Percentiles rank a stretch among this genome's conserved stretches.
These are phyloP conservation scores for Amphimedon queenslandica DNA, from an alignment of 37 sponge, comb jelly and placozoan species.

Conservation along the genomic window DNA sequence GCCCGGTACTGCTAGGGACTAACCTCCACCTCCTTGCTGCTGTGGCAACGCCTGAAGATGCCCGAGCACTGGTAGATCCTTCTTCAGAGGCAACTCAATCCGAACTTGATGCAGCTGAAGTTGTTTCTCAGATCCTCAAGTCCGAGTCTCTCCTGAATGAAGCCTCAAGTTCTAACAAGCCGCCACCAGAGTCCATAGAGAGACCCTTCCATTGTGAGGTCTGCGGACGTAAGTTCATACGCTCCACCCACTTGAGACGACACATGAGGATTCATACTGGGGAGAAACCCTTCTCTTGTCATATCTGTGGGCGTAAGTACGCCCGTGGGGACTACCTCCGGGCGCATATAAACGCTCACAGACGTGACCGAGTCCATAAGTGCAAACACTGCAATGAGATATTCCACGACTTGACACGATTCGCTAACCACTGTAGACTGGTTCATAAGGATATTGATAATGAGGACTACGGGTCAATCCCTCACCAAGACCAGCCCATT, in stretches of 20 bases:
- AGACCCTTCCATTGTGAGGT: constrained; percentile 57
- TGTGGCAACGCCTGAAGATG: constrained; percentile 65
- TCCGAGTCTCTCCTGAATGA: not conserved
- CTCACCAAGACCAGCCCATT: constrained; percentile 3
- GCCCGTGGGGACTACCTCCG: constrained; percentile 71
- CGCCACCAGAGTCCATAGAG: constrained; percentile 16
- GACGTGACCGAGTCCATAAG: constrained; percentile 53
- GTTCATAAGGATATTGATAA: constrained; percentile 43
- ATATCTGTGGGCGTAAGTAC: constrained; percentile 68
- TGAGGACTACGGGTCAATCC: constrained; percentile 38
- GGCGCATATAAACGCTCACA: constrained; percentile 70
- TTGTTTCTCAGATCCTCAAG: constrained; percentile 1
- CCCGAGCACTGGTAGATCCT: not conserved
- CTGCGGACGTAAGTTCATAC: constrained; percentile 61
- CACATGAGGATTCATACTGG: constrained; percentile 81
- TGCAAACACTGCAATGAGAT: constrained; percentile 73
- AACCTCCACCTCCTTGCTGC: constrained; percentile 71
- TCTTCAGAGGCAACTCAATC: not conserved
- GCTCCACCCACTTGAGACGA: constrained; percentile 56
- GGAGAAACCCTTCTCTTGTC: constrained; percentile 73
- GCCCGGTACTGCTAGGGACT: constrained; percentile 1
- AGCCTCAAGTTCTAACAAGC: not conserved
- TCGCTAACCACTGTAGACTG: constrained; percentile 67
- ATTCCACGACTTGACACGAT: constrained; percentile 63
- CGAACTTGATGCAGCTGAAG: not conserved